Percentiles rank a stretch among this genome's conserved stretches.
phyloP scores from a whole-genome alignment of 92 coral and sea anemone species.

The Muricea muricata region DNA sequence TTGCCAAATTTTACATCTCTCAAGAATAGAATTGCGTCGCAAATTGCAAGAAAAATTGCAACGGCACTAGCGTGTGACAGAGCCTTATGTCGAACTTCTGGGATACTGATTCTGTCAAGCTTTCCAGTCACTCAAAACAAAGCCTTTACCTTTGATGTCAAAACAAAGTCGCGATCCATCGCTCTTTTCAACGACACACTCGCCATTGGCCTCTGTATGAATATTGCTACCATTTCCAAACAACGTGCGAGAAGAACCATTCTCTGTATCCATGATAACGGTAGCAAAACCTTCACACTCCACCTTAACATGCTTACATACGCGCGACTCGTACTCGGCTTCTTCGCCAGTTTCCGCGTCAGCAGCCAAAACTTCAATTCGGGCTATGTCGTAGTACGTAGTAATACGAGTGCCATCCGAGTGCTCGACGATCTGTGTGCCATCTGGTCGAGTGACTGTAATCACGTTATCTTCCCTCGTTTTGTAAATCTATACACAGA shows the following conservation, averaged over 20 bases:
- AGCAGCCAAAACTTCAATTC: conserved; percentile 68
- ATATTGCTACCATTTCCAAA: conserved; percentile 91
- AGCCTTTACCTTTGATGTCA: conserved; percentile 74
- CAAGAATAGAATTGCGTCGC: too few species aligned
- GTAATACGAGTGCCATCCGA: conserved; percentile 97
- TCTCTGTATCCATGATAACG: conserved; percentile 73
- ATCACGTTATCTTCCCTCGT: conserved; percentile 96
- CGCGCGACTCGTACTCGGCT: conserved; percentile 69
- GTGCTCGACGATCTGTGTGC: conserved; percentile 89
- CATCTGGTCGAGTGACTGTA: conserved; percentile 79
- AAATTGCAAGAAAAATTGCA: too few species aligned
- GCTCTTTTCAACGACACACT: conserved; percentile 70
- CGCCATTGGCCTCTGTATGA: conserved; percentile 84
- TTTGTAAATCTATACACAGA: conserved; percentile 68
- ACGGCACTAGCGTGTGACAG: too few species aligned
- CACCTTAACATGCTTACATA: conserved; percentile 83
- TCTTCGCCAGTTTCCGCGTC: conserved; percentile 92
- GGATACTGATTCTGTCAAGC: not conserved
- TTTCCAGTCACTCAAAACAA: not conserved
- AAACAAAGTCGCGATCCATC: conserved; percentile 79
- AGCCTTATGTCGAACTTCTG: too few species aligned
- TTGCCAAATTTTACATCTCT: too few species aligned
- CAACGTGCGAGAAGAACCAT: conserved; percentile 83
- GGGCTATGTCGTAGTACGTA: conserved; percentile 74
- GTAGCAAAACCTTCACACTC: conserved; percentile 95